A percentile compares a stretch with the other conserved stretches of the same genome.
These are phyloP conservation scores for Kryphioiulus occultus DNA, from an alignment of 2,888 invertebrate genomes.

Conservation along the genomic window DNA sequence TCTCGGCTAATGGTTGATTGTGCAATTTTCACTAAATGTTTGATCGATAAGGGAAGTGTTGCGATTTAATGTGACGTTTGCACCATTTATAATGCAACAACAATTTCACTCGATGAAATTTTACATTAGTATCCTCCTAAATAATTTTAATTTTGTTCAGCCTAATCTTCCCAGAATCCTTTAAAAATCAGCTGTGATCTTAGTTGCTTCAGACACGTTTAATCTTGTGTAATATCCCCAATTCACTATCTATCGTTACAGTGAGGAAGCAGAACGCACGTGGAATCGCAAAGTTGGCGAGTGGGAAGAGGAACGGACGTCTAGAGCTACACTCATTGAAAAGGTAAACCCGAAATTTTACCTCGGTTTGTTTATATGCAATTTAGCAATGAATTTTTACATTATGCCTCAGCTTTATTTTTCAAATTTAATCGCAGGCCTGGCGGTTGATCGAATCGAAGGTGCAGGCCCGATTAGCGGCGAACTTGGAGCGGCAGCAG, in stretches of 20 bases:
- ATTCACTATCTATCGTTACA: not conserved
- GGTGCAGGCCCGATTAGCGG: not conserved
- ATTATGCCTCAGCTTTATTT: not conserved
- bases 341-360: not conserved
- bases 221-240: too few relatives aligned
- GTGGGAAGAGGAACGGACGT: constrained; percentile 37
- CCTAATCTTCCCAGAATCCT: too few relatives aligned
- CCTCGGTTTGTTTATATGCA: not conserved
- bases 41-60: too few relatives aligned
- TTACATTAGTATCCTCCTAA: too few relatives aligned
- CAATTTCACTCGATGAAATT: too few relatives aligned
- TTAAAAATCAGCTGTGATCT: not conserved
- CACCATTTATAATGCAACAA: too few relatives aligned
- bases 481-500: constrained; percentile 39
- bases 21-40: too few relatives aligned
- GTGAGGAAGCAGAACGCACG: constrained; percentile 47
- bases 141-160: too few relatives aligned
- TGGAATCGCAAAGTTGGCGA: constrained; percentile 39
- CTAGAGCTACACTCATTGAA: not conserved
- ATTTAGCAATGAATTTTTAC: too few relatives aligned
- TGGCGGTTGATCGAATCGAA: constrained; percentile 32
- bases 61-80: too few relatives aligned
- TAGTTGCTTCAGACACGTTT: not conserved
- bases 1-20: too few relatives aligned
- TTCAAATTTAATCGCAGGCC: not conserved